phyloP scores from a whole-genome alignment of 2,888 invertebrate genomes.

The Xestoiulus laeticollis region DNA sequence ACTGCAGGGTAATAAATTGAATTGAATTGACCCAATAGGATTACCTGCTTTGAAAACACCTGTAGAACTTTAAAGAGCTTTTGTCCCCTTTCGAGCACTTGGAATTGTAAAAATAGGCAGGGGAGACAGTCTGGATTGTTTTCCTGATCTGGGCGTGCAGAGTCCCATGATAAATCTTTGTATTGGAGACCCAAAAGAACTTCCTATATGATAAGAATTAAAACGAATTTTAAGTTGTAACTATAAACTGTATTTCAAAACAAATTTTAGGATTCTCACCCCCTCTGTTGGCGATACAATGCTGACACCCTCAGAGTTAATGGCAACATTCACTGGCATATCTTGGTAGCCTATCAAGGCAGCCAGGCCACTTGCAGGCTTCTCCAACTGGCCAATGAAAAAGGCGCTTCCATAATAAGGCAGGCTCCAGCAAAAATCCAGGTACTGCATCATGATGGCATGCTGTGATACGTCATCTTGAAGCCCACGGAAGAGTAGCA shows the following conservation, averaged over 20 bases:
- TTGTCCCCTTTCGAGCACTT: constrained; percentile 79
- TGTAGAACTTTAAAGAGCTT: constrained; percentile 82
- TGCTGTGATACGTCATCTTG: constrained; percentile 82
- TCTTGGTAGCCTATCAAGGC: constrained; percentile 87
- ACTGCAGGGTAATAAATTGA: no score
- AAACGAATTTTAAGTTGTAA: neutral
- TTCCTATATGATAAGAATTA: constrained; percentile 69
- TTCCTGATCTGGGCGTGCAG: constrained; percentile 84
- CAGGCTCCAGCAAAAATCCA: constrained; percentile 89
- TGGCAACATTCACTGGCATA: constrained; percentile 86
- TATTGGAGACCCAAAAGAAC: constrained; percentile 84
- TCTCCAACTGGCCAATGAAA: constrained; percentile 94
- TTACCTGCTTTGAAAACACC: constrained; percentile 71
- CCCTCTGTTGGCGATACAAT: constrained; percentile 85
- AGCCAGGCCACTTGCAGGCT: constrained; percentile 82
- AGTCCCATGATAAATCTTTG: constrained; percentile 92
- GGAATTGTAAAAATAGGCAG: constrained; percentile 91
- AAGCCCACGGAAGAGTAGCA: constrained; percentile 87
- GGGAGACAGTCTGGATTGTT: constrained; percentile 85
- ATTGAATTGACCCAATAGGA: no score
- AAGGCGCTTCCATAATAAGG: constrained; percentile 93
- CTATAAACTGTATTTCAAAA: no score
- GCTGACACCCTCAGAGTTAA: constrained; percentile 84
- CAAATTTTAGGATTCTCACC: constrained; percentile 67
- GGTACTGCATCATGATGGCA: constrained; percentile 86